Base-by-base conservation (phyloP, 2,113 vertebrate genomes). In the Tupaia tana region DNA sequence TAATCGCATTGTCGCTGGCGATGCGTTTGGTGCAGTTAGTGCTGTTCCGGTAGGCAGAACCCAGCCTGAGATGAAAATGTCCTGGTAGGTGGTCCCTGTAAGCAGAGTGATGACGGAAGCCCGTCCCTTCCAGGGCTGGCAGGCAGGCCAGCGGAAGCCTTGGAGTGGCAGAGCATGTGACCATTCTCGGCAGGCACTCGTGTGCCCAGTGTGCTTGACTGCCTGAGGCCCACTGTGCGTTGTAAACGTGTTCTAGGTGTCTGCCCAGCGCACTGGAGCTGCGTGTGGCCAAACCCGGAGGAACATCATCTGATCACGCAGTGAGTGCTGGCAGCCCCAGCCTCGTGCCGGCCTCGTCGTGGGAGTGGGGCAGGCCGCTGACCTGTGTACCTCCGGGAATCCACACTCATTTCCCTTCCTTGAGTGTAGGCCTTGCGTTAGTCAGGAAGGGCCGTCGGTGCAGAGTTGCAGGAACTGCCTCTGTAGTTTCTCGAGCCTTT, bases 371-470 rank as follows among this genome's bases (percentile, higher is more conserved):
- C 9, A 10, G 70, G 85, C 95, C n/a, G 10, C 16, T 8, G 56
- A 88, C 22, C 78, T 85, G 20, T 66, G 96, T 78, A 20, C 67
- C 91, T 87, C 2, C 61, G 83, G 95, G 97, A 93, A 96, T 54
- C n/a, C 34, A 27, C 73, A 29, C 81, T 88, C 94, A 63, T 67
- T 94, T 93, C 95, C 94, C 95, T 84, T 27, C 0, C 73, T 67
- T 18, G 31, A 71, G 79, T 18, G 34, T 3, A 9, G 78, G 66
- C 31, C 83, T 90, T 86, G 83, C 80, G 3, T 71, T 81, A 89
- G 95, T 84, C 95, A 90, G 96, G 96, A 93, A 94, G 90, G 93
- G 82, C 89, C 4, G 63, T 86, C 74, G n/a, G n/a, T 56, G 96
- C 2, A 0, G 88, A 31, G 69, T 63, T 73, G 86, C 95, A 96